Evolutionary conservation across 2,888 invertebrate species (phyloP).

Genomic region (Drosophila sordidula): DNA sequence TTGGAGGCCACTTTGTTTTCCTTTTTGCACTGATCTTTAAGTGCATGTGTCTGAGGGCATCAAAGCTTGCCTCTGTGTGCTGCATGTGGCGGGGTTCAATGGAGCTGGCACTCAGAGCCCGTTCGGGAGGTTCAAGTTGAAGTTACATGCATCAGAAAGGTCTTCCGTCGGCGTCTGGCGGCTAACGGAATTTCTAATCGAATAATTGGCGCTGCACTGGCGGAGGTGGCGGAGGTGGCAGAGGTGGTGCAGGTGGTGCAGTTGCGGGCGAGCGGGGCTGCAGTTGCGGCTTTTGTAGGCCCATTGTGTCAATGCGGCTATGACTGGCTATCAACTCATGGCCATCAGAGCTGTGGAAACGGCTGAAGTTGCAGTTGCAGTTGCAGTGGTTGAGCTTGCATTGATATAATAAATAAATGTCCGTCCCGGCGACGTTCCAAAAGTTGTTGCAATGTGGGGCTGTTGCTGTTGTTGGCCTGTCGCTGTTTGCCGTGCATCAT

Average conservation of each 20-base stretch:
- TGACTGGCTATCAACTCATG: conserved; percentile 72
- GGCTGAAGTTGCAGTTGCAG: conserved; percentile 18
- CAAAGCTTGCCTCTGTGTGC: neutral
- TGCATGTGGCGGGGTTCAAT: conserved; percentile 23
- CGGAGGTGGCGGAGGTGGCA: conserved; percentile 29
- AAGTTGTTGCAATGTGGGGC: conserved; percentile 39
- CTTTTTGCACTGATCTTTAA: conserved; percentile 31
- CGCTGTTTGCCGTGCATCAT: conserved; percentile 59
- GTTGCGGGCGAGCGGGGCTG: too few relatives aligned
- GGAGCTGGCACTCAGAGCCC: conserved; percentile 10
- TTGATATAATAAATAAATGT: conserved; percentile 76
- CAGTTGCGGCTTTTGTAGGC: conserved; percentile 37
- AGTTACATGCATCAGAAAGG: conserved; percentile 34
- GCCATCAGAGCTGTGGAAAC: conserved; percentile 59
- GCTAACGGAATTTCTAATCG: conserved; percentile 73
- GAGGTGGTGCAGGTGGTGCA: conserved; percentile 6
- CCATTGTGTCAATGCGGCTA: conserved; percentile 71
- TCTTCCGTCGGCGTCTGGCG: conserved; percentile 19
- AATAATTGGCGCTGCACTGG: conserved; percentile 61
- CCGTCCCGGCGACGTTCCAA: conserved; percentile 41
- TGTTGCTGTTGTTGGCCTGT: conserved; percentile 24
- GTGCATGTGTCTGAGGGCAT: conserved; percentile 38
- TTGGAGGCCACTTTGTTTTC: too few relatives aligned
- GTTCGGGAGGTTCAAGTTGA: conserved; percentile 36
- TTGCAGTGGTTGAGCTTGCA: conserved; percentile 47